Evolutionary conservation across 2,113 vertebrate species (phyloP), one percentile per base, ranked within the genome.

Genomic region (Coptodon rendalli): DNA sequence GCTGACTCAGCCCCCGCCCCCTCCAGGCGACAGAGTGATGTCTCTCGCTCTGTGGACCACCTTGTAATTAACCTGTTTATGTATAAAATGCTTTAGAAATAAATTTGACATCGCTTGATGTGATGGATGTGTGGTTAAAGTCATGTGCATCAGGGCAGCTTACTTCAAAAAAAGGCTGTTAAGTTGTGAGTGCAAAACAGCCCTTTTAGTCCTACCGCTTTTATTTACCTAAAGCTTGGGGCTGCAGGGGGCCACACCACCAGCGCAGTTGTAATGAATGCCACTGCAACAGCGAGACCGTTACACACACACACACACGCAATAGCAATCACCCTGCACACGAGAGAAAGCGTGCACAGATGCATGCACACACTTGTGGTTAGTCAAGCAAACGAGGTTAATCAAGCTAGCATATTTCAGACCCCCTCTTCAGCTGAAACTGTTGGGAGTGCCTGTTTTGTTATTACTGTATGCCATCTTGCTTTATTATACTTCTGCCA

Each of bases 351-450:
- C 36, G 79, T 19, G 27, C 34, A 87, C 4, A 9, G 6, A 13
- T 54, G 5, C 52, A 78, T 56, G 43, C 45, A 82, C 79, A 63
- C 66, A 19, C 31, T 45, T 10, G 82, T 59, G 90, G 85, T 89
- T 87, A 92, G 59, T 89, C 86, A 88, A 90, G 90, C 89, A 87
- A 95, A 95, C 0, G 53, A 86, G 93, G 92, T 94, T 94, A 94
- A 95, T 92, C 66, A 80, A 91, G 87, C 89, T 40, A 19, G 53
- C 22, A n/a, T 82, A 34, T 83, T 81, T 63, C 73, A 45, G 4
- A 66, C 11, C 79, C 71, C 34, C 68, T 4, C 14, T 6, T 52
- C 82, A 78, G 81, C 52, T 54, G 50, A 24, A 36, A 17, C 9
- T 48, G 16, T 54, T 86, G 13, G 68, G 61, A 48, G 34, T 53